Evolutionary conservation across 2,888 invertebrate genomes (phyloP), one percentile per base, ranked within the genome.

Genomic region (Ferdinandea cuprea): DNA sequence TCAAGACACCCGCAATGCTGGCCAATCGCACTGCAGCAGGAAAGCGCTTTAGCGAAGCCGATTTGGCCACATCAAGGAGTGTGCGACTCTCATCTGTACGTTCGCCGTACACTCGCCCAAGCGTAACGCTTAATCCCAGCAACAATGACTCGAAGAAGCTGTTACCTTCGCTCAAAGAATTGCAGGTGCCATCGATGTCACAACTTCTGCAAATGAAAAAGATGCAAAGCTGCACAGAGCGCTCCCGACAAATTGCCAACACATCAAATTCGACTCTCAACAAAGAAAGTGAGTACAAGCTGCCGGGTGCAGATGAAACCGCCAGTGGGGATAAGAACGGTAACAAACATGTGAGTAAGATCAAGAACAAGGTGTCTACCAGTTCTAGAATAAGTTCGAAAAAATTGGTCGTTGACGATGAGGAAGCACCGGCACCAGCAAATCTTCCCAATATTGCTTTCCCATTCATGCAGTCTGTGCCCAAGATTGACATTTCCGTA

Each of bases 151-250:
- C 65, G 1, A 80, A 77, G 25, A 69, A 77, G 56, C 37, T 59
- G 8, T 58, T 84, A 65, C 87, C 86, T 19, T 87, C 88, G 4
- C 85, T 87, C 11, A 87, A 86, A 32, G 93, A 93, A 86, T 89
- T 94, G 11, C 92, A 92, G 81, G 92, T 94, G 54, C 94, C 94
- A 5, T 92, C 93, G 2, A 93, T 94, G 87, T 92, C 94, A 2
- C 94, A 94, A 86, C 90, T 94, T 73, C 87, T 94, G 40, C 92
- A 93, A 88, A 92, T 94, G 89, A 93, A 93, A 86, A 92, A 92
- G 74, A 88, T 94, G 59, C 93, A 94, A 86, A 92, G 92, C 86
- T 92, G 92, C 59, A 92, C 93, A 0, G 92, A 92, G 58, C 91
- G 92, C 32, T 93, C 93, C 8, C 90, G 93, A 42, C 92, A 92